A percentile compares a stretch with the other conserved stretches of the same genome.
These are phyloP conservation scores for Lasioglossum zephyrum DNA, from an alignment of 2,888 invertebrate species.

Conservation along the genomic window DNA sequence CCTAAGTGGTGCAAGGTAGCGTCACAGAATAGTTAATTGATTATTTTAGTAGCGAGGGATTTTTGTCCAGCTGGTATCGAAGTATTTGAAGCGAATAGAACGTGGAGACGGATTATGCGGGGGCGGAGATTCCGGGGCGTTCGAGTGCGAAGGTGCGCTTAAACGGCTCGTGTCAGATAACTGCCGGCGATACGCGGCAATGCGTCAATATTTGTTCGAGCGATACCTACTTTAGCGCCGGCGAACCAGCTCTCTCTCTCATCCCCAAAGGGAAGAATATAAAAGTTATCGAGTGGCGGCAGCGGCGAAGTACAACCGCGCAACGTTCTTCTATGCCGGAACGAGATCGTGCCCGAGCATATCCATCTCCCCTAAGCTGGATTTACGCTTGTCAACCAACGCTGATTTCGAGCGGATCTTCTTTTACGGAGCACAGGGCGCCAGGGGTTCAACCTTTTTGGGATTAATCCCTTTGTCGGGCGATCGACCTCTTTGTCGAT, in stretches of 20 bases:
- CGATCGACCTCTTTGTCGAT: background rate
- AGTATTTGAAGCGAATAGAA: background rate
- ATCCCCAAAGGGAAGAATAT: constrained; percentile 32
- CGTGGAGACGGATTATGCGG: background rate
- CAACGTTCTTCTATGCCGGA: background rate
- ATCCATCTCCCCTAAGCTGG: background rate
- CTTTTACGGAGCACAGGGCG: background rate
- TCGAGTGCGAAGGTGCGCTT: constrained; percentile 50
- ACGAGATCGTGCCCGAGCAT: background rate
- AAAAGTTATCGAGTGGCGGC: constrained; percentile 56
- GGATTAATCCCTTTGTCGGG: background rate
- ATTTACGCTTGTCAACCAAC: background rate
- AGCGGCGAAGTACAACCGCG: background rate
- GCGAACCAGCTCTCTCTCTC: constrained; percentile 4
- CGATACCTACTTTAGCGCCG: constrained; percentile 32
- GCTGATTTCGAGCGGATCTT: background rate
- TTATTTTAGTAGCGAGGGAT: background rate
- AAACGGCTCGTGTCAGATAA: constrained; percentile 34
- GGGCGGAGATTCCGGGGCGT: background rate
- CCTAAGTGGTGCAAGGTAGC: background rate
- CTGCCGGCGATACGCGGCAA: constrained; percentile 6
- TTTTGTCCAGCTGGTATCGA: background rate
- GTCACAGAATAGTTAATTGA: background rate
- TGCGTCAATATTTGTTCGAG: constrained; percentile 54
- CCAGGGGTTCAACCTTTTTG: background rate